Base-by-base conservation (phyloP, 1,140 invertebrate genomes). In the Parasteatoda tepidariorum region DNA sequence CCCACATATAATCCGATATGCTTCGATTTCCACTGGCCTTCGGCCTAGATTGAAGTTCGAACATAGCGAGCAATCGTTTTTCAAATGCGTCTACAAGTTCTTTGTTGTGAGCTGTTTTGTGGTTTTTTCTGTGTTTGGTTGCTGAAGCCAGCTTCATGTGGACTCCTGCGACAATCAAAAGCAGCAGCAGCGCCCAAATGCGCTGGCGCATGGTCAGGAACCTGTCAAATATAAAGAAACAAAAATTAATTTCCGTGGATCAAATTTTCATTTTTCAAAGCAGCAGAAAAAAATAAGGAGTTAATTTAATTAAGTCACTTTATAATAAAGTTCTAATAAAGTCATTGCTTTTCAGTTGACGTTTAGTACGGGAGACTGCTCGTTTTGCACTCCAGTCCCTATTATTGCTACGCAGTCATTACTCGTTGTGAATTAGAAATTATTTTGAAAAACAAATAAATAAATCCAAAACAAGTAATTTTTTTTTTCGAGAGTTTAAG, bases 1-100 rank as follows among this genome's bases (percentile, higher is more conserved):
- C 91, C 88, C 93, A 92, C 91, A 97, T 92, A 70, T 93, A 94
- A 85, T 93, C 92, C 41, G 95, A 95, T 87, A 97, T 88, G 73
- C 91, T 88, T 86, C 92, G 90, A 26, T 57, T 87, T 75, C 87
- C 88, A 24, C 22, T 24, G 9, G 89, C 89, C 83, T 89, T 90
- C 4, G 92, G 92, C 86, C 92, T 90, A 85, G 91, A 91, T 83
- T 91, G 91, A 86, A 96, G 91, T 55, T 95, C 94, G 86, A 96
- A 92, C 87, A 95, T 88, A 85, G 93, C 91, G 83, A 96, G 91
- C 54, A 97, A 90, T 85, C 90, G 92, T 41, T 91, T 89, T 88
- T 95, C 93, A 82, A 94, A 90, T 86, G 91, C 89, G 54, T 87
- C 87, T 73, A 88, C 85, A 86, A 87, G 41, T 30, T 85, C 71